Evolutionary conservation across 2,113 vertebrate species (phyloP).

Genomic region (Trichechus manatus): DNA sequence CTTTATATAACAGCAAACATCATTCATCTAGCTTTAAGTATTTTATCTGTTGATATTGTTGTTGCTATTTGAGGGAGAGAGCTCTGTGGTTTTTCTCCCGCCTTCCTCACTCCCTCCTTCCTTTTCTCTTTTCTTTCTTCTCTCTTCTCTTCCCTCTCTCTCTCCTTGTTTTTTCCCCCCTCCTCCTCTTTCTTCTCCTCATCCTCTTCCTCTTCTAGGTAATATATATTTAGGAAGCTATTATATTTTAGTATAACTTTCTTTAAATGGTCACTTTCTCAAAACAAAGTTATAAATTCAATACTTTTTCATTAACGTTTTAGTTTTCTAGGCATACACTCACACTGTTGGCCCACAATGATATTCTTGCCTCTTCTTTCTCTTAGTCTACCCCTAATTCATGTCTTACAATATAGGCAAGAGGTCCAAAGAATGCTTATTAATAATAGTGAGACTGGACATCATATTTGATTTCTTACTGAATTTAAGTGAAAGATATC

Average conservation of each 20-base stretch:
- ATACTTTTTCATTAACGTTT: not conserved
- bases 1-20: not conserved
- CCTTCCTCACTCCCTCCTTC: not conserved
- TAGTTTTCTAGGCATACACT: not conserved
- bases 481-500: not conserved
- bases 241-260: not conserved
- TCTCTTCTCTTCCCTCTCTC: not conserved
- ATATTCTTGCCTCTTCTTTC: not conserved
- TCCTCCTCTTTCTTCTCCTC: too few species aligned
- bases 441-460: not conserved
- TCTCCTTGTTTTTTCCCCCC: not conserved
- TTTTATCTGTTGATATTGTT: not conserved
- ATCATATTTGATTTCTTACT: not conserved
- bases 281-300: not conserved
- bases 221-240: not conserved
- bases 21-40: not conserved
- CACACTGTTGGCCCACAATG: not conserved
- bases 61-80: not conserved
- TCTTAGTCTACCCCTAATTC: not conserved
- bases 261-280: not conserved
- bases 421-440: not conserved
- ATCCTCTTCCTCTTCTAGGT: not conserved
- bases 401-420: not conserved
- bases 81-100: not conserved
- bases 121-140: not conserved